Base-by-base conservation (phyloP, 2,888 invertebrate genomes). In the Pyrocoelia pectoralis region DNA sequence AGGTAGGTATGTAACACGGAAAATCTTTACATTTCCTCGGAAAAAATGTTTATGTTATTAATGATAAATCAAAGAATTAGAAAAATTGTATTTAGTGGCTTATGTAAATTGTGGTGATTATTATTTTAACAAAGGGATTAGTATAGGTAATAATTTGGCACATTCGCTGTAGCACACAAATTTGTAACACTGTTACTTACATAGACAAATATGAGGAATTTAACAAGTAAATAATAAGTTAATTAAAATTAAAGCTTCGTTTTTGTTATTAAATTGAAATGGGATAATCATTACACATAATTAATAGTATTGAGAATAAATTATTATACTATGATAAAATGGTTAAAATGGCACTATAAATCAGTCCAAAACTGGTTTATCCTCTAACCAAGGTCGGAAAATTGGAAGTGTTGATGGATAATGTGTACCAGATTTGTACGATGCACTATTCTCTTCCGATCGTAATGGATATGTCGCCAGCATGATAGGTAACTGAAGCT, bases 331-430 rank as follows among this genome's bases (percentile, higher is more conserved):
- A 46, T 46, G n/a, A 24, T 57, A 40, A 19, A 50, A 43, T 12
- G 12, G 49, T 51, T 17, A 33, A 43, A 53, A 57, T 63, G 63
- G 63, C 63, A 62, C 62, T 19, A 46, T 50, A 5, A n/a, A 54
- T 77, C 73, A 77, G 68, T 78, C 77, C 63, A 75, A 69, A 61
- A 76, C 72, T 17, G 86, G 84, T 77, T 88, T 88, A 73, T 94
- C 94, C 76, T 92, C 90, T 57, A 94, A 84, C 94, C 94, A 94
- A 43, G 96, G 94, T 70, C 96, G 85, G 82, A 95, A 95, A 72
- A 95, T 92, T 48, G 96, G 96, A 78, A 96, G 83, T 46, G 94
- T 94, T 70, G 93, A 92, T 55, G 96, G 96, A 83, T 95, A 96
- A 82, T 95, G 94, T n/a, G 94, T 93, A 70, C 94, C 93, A 28